Evolutionary conservation across 2,797 vertebrate species (phyloP).

Genomic region (Oryzias dopingdopingensis): DNA sequence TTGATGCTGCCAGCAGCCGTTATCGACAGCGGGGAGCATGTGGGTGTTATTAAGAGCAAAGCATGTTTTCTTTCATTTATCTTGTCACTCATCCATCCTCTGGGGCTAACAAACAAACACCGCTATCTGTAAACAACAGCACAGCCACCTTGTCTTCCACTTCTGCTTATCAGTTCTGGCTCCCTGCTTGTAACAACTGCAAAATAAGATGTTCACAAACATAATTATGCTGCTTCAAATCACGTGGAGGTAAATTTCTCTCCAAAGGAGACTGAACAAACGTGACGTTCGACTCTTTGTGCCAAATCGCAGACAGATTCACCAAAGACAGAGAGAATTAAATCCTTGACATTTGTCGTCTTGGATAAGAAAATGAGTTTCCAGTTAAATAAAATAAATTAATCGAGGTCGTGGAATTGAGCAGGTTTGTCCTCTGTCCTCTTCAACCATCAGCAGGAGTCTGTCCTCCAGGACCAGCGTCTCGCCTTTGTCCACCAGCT

Average conservation of each 20-base stretch:
- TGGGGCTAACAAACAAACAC: constrained; percentile 31
- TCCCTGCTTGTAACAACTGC: constrained; percentile 12
- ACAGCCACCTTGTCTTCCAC: constrained; percentile 25
- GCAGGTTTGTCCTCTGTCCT: too few relatives aligned
- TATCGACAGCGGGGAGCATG: constrained; percentile 22
- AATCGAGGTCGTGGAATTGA: too few relatives aligned
- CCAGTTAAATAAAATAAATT: too few relatives aligned
- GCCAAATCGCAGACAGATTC: too few relatives aligned
- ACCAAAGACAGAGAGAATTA: too few relatives aligned
- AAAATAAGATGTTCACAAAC: constrained; percentile 22
- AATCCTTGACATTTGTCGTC: too few relatives aligned
- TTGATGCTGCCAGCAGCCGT: constrained; percentile 32
- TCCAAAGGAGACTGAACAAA: neutral
- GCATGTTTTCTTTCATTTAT: constrained; percentile 41
- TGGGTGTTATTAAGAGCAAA: constrained; percentile 36
- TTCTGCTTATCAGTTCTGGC: constrained; percentile 27
- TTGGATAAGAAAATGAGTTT: too few relatives aligned
- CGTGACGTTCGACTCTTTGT: too few relatives aligned
- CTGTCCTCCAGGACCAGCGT: too few relatives aligned
- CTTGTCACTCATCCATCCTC: constrained; percentile 52
- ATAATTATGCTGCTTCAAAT: constrained; percentile 1
- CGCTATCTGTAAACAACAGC: constrained; percentile 45
- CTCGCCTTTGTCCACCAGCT: too few relatives aligned
- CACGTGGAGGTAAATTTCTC: constrained; percentile 11
- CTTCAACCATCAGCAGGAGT: too few relatives aligned